Evolutionary conservation across 1,140 invertebrate species (phyloP).

Genomic region (Elymnias hypermnestra): DNA sequence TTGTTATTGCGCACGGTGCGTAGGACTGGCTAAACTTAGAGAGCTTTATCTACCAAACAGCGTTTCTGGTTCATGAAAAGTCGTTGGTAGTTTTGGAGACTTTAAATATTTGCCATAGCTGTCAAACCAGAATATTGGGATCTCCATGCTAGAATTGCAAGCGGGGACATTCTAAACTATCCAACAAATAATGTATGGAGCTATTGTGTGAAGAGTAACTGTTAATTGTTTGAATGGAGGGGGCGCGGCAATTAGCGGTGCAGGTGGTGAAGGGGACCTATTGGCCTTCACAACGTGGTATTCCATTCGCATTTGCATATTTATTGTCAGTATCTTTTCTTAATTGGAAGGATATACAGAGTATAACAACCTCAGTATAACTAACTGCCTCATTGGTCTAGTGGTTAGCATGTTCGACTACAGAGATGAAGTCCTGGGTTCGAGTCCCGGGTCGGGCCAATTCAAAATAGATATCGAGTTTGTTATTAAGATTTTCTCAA

Average conservation of each 20-base stretch:
- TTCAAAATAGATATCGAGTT: too few relatives aligned
- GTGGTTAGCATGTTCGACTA: too few relatives aligned
- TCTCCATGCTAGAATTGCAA: background rate
- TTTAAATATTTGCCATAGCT: constrained; percentile 1
- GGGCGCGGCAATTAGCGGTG: constrained; percentile 69
- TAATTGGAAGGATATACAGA: constrained; percentile 43
- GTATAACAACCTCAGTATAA: too few relatives aligned
- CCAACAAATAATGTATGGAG: constrained; percentile 33
- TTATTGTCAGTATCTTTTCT: constrained; percentile 46
- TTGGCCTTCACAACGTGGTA: too few relatives aligned
- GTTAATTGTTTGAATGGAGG: constrained; percentile 51
- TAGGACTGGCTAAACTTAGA: too few relatives aligned
- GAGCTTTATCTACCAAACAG: too few relatives aligned
- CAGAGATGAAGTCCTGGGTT: too few relatives aligned
- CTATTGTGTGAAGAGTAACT: constrained; percentile 56
- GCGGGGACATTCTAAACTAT: constrained; percentile 10
- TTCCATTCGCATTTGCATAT: constrained; percentile 51
- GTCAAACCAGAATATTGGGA: constrained; percentile 3
- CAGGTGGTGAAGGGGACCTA: constrained; percentile 62
- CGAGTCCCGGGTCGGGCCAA: too few relatives aligned
- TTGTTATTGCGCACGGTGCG: too few relatives aligned
- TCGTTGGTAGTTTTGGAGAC: background rate
- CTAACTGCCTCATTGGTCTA: too few relatives aligned
- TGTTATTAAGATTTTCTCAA: too few relatives aligned
- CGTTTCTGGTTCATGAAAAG: background rate